Evolutionary conservation across 2,888 invertebrate genomes (phyloP), one percentile per base, ranked within the genome.

Genomic region (Euspilapteryx auroguttella): DNA sequence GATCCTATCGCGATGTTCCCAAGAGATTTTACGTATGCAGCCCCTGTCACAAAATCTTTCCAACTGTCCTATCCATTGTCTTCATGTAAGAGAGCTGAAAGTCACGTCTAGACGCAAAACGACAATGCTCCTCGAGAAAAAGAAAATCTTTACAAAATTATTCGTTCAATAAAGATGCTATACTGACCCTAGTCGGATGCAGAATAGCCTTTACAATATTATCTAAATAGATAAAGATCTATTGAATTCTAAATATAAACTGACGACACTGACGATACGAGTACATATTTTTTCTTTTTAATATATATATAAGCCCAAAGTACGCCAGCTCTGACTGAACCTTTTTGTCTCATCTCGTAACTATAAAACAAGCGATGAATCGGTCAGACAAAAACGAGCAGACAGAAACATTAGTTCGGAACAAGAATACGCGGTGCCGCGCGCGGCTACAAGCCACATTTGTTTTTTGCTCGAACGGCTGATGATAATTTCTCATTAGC

Each of bases 401-500:
- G 13, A 56, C 39, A 48, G 56, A 49, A 51, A 55, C 44, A 43
- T 58, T 59, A 58, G 65, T 63, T 65, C 58, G 50, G 61, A 63
- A 62, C 47, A 66, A 68, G 68, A 66, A 62, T 57, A 53, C 47
- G 56, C 57, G 48, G 49, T 51, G 46, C 46, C 51, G 33, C 34
- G 24, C 21, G 31, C 45, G 44, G 45, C 33, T 23, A 45, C 46
- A 45, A 41, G 45, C 53, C 55, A 48, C 62, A 59, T 54, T 55
- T 45, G 49, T 63, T 71, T 71, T 71, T 69, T 68, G 65, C 64
- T 46, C 43, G 46, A 40, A n/a, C 46, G 50, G 55, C 55, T 65
- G 65, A 71, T 73, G 69, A 69, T 75, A 71, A 73, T 73, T 75
- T 71, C 73, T 73, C 71, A 75, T 75, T 73, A 71, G 66, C 62